phyloP scores from a whole-genome alignment of 2,888 invertebrate species.

The Drosophila diplacantha region DNA sequence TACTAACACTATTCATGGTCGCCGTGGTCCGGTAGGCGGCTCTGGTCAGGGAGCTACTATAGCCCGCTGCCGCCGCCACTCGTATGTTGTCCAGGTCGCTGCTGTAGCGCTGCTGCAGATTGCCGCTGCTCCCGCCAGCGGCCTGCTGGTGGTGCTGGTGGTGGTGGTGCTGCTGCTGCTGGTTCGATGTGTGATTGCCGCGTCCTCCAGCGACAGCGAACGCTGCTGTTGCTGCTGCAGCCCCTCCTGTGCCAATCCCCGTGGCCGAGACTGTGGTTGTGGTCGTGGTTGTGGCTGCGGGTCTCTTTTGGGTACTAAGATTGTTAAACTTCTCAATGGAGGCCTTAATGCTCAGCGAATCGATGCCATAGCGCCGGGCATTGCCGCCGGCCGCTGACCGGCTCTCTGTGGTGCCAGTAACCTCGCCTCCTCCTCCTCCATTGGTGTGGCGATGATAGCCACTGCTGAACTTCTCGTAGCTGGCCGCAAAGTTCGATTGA shows the following conservation, averaged over 20 bases:
- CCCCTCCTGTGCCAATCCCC: neutral
- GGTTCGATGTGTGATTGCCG: constrained; percentile 66
- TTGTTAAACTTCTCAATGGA: constrained; percentile 76
- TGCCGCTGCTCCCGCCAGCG: constrained; percentile 69
- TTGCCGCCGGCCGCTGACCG: constrained; percentile 55
- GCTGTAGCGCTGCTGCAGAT: constrained; percentile 72
- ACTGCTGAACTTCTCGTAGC: constrained; percentile 66
- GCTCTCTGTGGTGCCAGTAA: constrained; percentile 34
- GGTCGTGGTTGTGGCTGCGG: constrained; percentile 19
- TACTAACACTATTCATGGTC: constrained; percentile 25
- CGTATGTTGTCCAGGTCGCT: constrained; percentile 57
- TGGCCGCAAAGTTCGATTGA: constrained; percentile 58
- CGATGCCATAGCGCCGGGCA: constrained; percentile 65
- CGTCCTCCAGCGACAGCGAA: constrained; percentile 30
- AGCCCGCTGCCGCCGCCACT: constrained; percentile 51
- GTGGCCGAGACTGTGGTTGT: neutral
- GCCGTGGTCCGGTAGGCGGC: constrained; percentile 65
- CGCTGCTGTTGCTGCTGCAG: neutral
- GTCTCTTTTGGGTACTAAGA: constrained; percentile 74
- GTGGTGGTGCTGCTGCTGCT: constrained; percentile 74
- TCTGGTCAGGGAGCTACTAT: constrained; percentile 70
- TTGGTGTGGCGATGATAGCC: constrained; percentile 74
- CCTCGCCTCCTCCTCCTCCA: constrained; percentile 48
- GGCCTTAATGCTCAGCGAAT: constrained; percentile 74
- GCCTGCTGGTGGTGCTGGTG: constrained; percentile 55